Conservation (phyloP, 2,797 vertebrate genomes). For the Stomatorhinus walkeri region DNA sequence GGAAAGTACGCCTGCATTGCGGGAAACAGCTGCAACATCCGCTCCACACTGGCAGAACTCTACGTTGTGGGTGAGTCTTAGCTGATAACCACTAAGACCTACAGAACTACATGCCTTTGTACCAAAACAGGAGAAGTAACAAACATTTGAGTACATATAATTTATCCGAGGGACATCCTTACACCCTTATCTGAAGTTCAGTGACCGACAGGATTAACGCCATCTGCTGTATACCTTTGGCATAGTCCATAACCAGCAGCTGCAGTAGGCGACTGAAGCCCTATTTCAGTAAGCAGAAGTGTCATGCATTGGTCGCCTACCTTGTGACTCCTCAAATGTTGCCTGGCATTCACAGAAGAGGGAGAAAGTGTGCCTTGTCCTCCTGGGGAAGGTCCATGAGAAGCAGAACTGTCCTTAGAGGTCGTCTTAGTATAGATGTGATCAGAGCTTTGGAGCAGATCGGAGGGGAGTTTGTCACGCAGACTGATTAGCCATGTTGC, state of each 20-base stretch:
- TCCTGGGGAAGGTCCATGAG: neutral
- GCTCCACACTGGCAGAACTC: slow-evolving; percentile 75
- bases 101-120: neutral
- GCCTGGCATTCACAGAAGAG: neutral
- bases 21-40: slow-evolving; percentile 94
- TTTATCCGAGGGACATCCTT: neutral
- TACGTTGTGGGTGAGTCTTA: slow-evolving; percentile 82
- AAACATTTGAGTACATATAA: neutral
- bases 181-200: neutral
- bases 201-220: neutral
- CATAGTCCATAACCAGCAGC: neutral
- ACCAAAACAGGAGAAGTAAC: neutral
- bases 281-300: neutral
- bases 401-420: neutral
- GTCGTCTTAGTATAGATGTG: neutral
- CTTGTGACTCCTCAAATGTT: neutral
- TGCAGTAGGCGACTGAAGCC: neutral
- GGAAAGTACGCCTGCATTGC: slow-evolving; percentile 90
- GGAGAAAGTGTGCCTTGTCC: neutral
- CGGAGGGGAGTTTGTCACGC: neutral
- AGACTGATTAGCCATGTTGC: neutral
- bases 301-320: neutral
- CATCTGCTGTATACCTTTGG: neutral
- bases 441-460: neutral
- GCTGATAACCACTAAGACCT: neutral